Evolutionary conservation across 2,888 invertebrate genomes (phyloP).

Genomic region (Sipha maydis): DNA sequence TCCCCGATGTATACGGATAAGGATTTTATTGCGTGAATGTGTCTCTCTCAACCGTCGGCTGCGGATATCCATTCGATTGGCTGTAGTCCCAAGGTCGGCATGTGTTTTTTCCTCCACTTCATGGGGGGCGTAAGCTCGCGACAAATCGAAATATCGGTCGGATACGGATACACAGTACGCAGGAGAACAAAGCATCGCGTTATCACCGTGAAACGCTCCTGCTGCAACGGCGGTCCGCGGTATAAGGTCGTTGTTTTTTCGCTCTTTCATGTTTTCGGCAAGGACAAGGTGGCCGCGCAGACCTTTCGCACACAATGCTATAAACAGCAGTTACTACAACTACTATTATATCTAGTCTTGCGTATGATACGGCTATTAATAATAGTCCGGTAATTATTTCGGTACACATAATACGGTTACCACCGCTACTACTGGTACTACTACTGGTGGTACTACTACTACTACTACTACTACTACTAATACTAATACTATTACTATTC

Average conservation of each 20-base stretch:
- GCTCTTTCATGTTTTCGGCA: neutral
- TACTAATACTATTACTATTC: too few species aligned
- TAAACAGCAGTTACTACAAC: neutral
- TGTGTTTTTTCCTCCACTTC: too few species aligned
- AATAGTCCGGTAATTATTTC: slow-evolving; percentile 39
- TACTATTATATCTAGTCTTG: neutral
- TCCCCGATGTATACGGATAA: neutral
- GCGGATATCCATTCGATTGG: too few species aligned
- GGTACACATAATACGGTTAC: neutral
- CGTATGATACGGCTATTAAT: slow-evolving; percentile 43
- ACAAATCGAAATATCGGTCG: neutral
- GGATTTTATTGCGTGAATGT: neutral
- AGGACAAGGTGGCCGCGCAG: slow-evolving; percentile 44
- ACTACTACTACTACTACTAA: neutral
- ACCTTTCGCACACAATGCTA: slow-evolving; percentile 12
- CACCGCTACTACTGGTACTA: neutral
- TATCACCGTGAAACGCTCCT: slow-evolving; percentile 45
- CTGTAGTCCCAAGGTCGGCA: too few species aligned
- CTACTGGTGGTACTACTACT: neutral
- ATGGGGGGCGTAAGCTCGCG: neutral
- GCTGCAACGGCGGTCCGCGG: neutral
- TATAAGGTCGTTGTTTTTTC: slow-evolving; percentile 30
- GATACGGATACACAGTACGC: too few species aligned
- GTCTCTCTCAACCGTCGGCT: too few species aligned
- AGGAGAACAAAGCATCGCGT: neutral